Evolutionary conservation across 2,888 invertebrate genomes (phyloP), one percentile per base, ranked within the genome.

Genomic region (Drosophila gaucha): DNA sequence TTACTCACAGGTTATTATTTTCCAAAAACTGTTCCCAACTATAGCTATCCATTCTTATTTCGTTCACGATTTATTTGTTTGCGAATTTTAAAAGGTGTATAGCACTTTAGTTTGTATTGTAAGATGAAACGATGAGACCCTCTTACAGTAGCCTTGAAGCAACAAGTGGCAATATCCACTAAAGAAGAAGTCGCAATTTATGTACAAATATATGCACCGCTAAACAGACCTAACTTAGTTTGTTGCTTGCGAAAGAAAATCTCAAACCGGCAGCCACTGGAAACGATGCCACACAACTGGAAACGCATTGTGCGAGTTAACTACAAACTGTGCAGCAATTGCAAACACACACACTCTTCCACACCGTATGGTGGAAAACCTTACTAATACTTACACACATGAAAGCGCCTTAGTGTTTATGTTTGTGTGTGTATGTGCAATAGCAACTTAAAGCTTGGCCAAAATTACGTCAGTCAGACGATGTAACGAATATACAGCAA

Each of bases 211-310:
- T 44, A 16, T 30, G 33, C 18, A 43, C 43, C 31, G n/a, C 12
- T 24, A 46, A 57, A 16, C 16, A 62, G 52, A 28, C 24, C n/a
- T 20, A 41, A 36, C 35, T 26, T 31, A 51, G 51, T 58, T 36
- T 33, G 38, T 3, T 51, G 22, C 38, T 80, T 74, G 69, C 75
- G 65, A 70, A 67, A 54, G 47, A 64, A 63, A 74, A 78, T 67
- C 50, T 51, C 2, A 56, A 67, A 62, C 79, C 67, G 78, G 67
- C 80, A 62, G 50, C 50, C 65, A 62, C 62, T 80, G 82, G 74
- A 87, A 85, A 69, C 80, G 71, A 72, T 80, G 83, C 68, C 72
- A 86, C 70, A 63, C 76, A 80, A 85, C 87, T 87, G 83, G 80
- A 83, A 85, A 80, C 78, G 60, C 85, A 55, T 75, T 59, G 59